Evolutionary conservation across 2,113 vertebrate genomes (phyloP).

Genomic region (Lipotes vexillifer): DNA sequence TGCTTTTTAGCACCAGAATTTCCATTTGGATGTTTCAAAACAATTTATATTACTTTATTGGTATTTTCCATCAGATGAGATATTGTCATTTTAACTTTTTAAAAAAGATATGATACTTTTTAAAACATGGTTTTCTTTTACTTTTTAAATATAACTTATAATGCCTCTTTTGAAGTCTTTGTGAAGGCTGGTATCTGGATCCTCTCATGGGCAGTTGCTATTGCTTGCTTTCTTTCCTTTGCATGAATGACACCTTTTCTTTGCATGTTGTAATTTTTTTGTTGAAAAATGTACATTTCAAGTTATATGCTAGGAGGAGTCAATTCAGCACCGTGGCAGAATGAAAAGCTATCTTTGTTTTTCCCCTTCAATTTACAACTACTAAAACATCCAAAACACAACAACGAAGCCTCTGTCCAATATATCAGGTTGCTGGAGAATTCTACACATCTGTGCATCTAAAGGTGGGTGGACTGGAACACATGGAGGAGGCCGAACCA

Average conservation of each 20-base stretch:
- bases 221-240: not conserved
- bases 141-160: not conserved
- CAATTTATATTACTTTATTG: not conserved
- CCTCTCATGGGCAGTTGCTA: not conserved
- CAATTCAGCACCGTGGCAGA: not conserved
- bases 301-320: not conserved
- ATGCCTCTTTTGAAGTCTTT: not conserved
- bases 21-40: not conserved
- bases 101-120: not conserved
- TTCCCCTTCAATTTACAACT: not conserved
- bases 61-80: not conserved
- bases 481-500: not conserved
- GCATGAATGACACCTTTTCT: not conserved
- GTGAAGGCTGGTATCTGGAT: not conserved
- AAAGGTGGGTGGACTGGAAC: not conserved
- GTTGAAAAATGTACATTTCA: not conserved
- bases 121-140: not conserved
- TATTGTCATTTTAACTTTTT: not conserved
- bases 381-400: not conserved
- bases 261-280: not conserved
- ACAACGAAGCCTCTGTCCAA: not conserved
- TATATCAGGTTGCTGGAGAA: not conserved
- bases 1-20: not conserved
- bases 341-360: not conserved
- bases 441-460: not conserved